phyloP scores from a whole-genome alignment of 2,113 vertebrate species.

The Salvelinus fontinalis region DNA sequence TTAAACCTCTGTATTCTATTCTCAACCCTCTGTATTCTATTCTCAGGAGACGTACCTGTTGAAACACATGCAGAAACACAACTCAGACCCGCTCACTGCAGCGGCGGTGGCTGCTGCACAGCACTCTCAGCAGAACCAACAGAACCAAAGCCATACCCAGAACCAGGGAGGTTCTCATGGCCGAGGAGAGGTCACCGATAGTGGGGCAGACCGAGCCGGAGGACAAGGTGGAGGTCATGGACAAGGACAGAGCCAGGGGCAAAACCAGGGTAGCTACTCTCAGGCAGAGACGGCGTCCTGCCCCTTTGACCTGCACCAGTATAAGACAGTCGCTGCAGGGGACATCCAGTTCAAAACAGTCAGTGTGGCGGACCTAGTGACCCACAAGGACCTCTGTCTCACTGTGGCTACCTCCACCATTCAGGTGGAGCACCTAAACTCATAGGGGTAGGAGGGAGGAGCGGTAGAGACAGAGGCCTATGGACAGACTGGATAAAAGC shows the following conservation, averaged over 20 bases:
- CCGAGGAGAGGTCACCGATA: slow-evolving; percentile 62
- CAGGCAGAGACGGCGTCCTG: slow-evolving; percentile 75
- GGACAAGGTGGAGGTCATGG: slow-evolving; percentile 57
- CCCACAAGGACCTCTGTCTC: slow-evolving; percentile 97
- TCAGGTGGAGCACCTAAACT: slow-evolving; percentile 78
- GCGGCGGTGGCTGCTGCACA: slow-evolving; percentile 51
- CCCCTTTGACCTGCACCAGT: slow-evolving; percentile 94
- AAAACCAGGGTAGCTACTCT: slow-evolving; percentile 71
- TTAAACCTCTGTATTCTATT: slow-evolving; percentile 58
- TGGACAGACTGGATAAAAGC: slow-evolving; percentile 47
- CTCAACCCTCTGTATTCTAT: slow-evolving; percentile 58
- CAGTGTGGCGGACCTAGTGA: slow-evolving; percentile 70
- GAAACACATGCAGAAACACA: slow-evolving; percentile 99
- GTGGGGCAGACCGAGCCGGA: slow-evolving; percentile 50
- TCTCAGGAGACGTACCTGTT: slow-evolving; percentile 96
- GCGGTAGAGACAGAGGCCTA: slow-evolving; percentile 11
- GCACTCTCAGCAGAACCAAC: slow-evolving; percentile 80
- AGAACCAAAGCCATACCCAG: slow-evolving; percentile 77
- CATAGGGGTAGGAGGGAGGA: slow-evolving; percentile 49
- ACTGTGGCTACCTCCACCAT: slow-evolving; percentile 90
- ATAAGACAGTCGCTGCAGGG: slow-evolving; percentile 84
- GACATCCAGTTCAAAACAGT: slow-evolving; percentile 80
- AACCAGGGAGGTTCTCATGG: slow-evolving; percentile 63
- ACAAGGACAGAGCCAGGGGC: slow-evolving; percentile 47
- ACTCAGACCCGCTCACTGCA: slow-evolving; percentile 76